phyloP scores from a whole-genome alignment of 1,140 invertebrate species.

The Gryllus bimaculatus region DNA sequence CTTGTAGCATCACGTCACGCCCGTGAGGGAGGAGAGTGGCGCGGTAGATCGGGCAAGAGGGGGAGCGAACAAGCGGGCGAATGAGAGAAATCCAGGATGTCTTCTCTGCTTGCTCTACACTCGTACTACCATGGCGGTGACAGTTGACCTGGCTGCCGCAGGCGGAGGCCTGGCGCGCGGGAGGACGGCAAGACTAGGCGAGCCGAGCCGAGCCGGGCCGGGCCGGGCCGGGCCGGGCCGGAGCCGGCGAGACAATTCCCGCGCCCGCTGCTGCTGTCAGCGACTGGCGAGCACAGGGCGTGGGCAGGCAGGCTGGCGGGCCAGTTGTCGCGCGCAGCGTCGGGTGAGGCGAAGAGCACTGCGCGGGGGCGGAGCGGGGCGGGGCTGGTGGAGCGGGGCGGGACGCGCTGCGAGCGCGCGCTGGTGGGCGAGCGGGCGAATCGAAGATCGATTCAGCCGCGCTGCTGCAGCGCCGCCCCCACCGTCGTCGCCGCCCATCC shows the following conservation, averaged over 20 bases:
- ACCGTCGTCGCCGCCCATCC: neutral
- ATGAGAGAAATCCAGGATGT: neutral
- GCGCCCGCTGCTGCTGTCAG: neutral
- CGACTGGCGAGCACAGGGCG: neutral
- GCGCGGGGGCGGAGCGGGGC: too few species aligned
- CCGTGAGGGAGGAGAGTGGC: neutral
- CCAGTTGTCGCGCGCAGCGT: neutral
- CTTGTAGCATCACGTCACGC: neutral
- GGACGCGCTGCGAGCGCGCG: neutral
- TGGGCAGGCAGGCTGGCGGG: too few species aligned
- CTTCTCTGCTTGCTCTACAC: neutral
- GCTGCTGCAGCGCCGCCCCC: neutral
- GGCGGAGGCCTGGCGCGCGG: neutral
- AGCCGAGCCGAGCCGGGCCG: neutral
- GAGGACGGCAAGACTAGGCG: neutral
- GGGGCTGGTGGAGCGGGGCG: too few species aligned
- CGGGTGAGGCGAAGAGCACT: neutral
- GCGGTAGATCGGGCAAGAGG: too few species aligned
- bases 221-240: neutral
- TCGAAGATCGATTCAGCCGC: constrained; percentile 2
- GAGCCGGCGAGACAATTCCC: neutral
- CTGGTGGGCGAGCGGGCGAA: neutral
- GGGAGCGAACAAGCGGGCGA: neutral
- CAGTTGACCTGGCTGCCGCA: neutral
- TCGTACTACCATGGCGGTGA: neutral